These are phyloP conservation scores for Himalopsyche anomala DNA, from an alignment of 2,888 invertebrate species.

Conservation along the genomic window DNA sequence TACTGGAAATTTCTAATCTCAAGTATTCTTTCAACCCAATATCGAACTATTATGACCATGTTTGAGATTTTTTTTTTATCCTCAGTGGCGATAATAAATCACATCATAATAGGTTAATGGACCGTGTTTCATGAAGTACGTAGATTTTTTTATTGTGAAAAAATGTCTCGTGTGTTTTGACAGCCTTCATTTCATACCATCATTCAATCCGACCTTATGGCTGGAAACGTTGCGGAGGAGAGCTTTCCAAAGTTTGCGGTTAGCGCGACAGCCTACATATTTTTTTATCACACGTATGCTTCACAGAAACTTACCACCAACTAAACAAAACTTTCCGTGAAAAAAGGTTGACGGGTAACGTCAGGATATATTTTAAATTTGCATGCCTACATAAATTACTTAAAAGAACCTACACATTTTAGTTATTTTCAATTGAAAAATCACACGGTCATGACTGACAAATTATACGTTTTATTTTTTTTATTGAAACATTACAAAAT, in stretches of 20 bases:
- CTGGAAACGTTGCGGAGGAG: background rate
- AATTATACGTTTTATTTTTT: too few species aligned
- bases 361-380: too few species aligned
- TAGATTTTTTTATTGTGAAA: conserved; percentile 19
- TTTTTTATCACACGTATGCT: background rate
- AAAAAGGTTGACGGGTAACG: too few species aligned
- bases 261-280: background rate
- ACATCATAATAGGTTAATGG: background rate
- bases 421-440: too few species aligned
- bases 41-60: too few species aligned
- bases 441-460: too few species aligned
- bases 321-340: background rate
- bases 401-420: too few species aligned
- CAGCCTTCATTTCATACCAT: conserved; percentile 15
- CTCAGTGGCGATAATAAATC: background rate
- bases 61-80: background rate
- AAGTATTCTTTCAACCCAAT: too few species aligned
- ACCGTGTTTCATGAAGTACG: conserved; percentile 11
- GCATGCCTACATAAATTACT: too few species aligned
- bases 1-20: too few species aligned
- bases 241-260: conserved; percentile 7
- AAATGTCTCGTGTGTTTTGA: conserved; percentile 13
- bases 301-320: background rate
- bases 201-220: conserved; percentile 30
- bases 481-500: too few species aligned